Base-by-base conservation (phyloP, 2,113 vertebrate species). In the Oxyruncus cristatus region DNA sequence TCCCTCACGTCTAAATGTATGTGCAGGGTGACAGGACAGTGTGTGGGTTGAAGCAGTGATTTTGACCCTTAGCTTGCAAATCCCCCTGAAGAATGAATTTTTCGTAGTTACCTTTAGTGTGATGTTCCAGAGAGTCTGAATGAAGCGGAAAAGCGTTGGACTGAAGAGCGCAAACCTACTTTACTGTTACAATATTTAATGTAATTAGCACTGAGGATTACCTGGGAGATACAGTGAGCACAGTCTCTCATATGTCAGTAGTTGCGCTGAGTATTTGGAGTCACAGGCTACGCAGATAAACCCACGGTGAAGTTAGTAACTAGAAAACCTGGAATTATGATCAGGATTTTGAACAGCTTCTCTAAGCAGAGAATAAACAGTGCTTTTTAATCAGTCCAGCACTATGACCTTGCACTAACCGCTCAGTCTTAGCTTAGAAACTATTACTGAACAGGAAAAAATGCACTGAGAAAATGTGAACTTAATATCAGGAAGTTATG, bases 161-260 rank as follows among this genome's bases (percentile, higher is more conserved):
- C 6, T 67, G 46, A 24, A 68, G 52, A 62, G 12, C 23, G 55
- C 22, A 37, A 58, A 52, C 28, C 44, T 84, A 8, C 41, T 52
- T 87, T 33, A 6, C 19, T 78, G 46, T 72, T 72, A 50, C 1
- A 21, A 3, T 47, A 30, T 41, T 66, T n/a, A 63, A 17, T 44
- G 42, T 58, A 58, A 27, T 89, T 72, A 61, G 55, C 32, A 12
- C 5, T 46, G 71, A 77, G 63, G 66, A 70, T 59, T 66, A 32
- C 9, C 17, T 27, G 13, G 50, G n/a, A 89, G 37, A 33, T 65
- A 6, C 1, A 33, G 33, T 9, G 33, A 81, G 27, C 27, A 2
- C 19, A 41, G 32, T 49, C 14, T 52, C 14, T 68, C 4, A 0
- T 28, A 1, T 39, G 53, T 21, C 46, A 1, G 0, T 37, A 26